Evolutionary conservation across 2,797 vertebrate species (phyloP).

Genomic region (Pyrrhura leucotis): DNA sequence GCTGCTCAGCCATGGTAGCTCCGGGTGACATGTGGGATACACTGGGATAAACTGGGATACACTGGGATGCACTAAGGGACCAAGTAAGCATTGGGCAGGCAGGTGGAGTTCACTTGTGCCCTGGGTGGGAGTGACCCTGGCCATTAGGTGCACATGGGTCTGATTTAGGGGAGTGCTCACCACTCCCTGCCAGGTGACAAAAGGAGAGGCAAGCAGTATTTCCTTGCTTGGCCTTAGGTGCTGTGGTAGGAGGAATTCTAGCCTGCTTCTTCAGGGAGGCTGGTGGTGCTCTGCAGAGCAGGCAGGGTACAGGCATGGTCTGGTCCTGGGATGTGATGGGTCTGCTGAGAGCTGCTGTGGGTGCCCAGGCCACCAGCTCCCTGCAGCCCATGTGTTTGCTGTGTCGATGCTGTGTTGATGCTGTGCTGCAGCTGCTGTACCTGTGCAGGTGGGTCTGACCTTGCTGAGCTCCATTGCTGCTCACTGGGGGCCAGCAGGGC

Average conservation of each 20-base stretch:
- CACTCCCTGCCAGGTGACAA: neutral
- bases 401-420: fast-evolving
- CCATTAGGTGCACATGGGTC: neutral
- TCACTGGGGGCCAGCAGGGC: fast-evolving
- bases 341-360: neutral
- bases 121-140: neutral
- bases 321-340: too few species aligned
- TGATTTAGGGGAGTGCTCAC: neutral
- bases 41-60: neutral
- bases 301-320: fast-evolving
- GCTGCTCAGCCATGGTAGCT: fast-evolving
- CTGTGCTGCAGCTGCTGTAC: neutral
- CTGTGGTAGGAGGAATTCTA: neutral
- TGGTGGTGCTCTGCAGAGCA: fast-evolving
- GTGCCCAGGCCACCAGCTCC: too few species aligned
- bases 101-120: neutral
- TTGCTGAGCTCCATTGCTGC: fast-evolving
- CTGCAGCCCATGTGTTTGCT: fast-evolving
- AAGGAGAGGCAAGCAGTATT: fast-evolving
- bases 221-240: too few species aligned
- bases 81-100: neutral
- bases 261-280: neutral
- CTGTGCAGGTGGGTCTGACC: neutral
- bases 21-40: fast-evolving
- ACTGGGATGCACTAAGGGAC: neutral